These are phyloP conservation scores for Eupelmus urozonus DNA, from an alignment of 2,888 invertebrate genomes.

Conservation along the genomic window DNA sequence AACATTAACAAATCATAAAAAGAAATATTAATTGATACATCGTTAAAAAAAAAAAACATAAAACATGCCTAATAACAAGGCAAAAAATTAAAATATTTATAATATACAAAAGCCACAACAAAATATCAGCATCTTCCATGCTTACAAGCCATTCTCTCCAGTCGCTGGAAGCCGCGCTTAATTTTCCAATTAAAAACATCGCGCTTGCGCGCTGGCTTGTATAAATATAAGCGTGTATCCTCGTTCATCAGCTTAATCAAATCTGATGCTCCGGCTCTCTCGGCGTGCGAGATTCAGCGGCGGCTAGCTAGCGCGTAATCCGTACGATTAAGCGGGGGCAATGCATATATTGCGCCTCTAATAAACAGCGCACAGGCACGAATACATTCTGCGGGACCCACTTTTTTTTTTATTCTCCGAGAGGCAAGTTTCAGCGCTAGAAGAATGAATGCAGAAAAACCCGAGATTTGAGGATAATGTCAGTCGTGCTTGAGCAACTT, in stretches of 20 bases:
- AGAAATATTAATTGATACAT: no score
- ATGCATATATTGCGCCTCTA: constrained; percentile 7
- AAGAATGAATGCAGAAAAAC: no score
- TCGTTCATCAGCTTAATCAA: constrained; percentile 53
- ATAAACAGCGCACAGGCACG: constrained; percentile 50
- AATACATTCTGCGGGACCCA: neutral
- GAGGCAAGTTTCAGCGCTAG: no score
- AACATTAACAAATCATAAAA: no score
- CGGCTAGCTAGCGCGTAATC: constrained; percentile 27
- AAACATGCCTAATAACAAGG: no score
- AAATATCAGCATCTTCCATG: no score
- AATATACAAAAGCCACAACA: no score
- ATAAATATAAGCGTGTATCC: constrained; percentile 42
- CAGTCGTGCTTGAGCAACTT: no score
- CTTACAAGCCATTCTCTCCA: no score
- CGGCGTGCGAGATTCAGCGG: constrained; percentile 17
- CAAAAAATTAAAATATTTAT: no score
- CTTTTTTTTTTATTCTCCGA: neutral
- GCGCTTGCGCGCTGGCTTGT: neutral
- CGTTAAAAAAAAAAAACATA: no score
- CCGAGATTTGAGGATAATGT: no score
- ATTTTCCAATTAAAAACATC: constrained; percentile 48
- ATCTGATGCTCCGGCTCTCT: constrained; percentile 38
- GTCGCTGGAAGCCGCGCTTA: constrained; percentile 20
- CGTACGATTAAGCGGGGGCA: constrained; percentile 35